phyloP scores from a whole-genome alignment of 2,888 invertebrate species.

The Ethmia dodecea region DNA sequence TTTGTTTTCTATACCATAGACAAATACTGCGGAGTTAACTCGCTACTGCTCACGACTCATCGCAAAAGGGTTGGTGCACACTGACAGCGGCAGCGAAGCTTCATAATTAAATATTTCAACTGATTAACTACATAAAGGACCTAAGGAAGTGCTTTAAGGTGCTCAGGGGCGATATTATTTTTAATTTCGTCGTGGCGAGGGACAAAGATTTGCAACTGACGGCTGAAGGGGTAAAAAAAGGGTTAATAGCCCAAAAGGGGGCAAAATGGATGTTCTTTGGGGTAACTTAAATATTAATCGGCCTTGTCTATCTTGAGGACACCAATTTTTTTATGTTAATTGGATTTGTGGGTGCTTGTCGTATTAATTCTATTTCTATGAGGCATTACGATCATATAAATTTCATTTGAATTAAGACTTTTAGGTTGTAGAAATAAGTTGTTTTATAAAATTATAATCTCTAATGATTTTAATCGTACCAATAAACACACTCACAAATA shows the following conservation, averaged over 20 bases:
- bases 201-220: conserved; percentile 56
- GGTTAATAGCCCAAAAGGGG: conserved; percentile 47
- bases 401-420: no score
- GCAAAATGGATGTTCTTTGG: conserved; percentile 43
- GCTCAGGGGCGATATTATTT: conserved; percentile 57
- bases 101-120: conserved; percentile 73
- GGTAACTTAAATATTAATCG: conserved; percentile 59
- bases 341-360: no score
- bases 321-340: neutral
- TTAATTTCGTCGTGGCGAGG: conserved; percentile 57
- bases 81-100: conserved; percentile 46
- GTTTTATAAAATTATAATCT: no score
- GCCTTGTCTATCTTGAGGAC: no score
- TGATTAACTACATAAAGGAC: conserved; percentile 68
- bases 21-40: no score
- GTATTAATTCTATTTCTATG: no score
- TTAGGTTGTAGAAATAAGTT: no score
- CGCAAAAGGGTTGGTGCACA: conserved; percentile 32
- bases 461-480: no score
- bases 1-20: no score
- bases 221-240: conserved; percentile 44
- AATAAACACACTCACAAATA: no score
- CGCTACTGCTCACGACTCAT: conserved; percentile 20
- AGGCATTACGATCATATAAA: no score
- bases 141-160: conserved; percentile 43